These are phyloP conservation scores for Chelon auratus DNA, from an alignment of 2,797 vertebrate species.

Conservation along the genomic window DNA sequence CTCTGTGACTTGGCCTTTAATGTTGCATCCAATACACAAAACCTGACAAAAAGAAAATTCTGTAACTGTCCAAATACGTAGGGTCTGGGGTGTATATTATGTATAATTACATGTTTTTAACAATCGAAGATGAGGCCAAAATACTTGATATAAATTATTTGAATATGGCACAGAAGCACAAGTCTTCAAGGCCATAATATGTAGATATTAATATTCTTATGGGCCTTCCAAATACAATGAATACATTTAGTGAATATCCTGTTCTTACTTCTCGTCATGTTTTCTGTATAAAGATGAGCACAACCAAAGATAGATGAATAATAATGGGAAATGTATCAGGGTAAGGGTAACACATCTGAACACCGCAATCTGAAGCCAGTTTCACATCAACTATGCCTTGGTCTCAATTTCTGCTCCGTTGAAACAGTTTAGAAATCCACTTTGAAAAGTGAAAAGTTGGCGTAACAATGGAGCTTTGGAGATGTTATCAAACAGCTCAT, in stretches of 20 bases:
- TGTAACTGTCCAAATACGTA: background rate
- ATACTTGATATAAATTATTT: background rate
- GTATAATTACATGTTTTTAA: background rate
- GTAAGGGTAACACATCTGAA: background rate
- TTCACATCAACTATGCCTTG: background rate
- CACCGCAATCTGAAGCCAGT: background rate
- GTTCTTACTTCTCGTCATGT: background rate
- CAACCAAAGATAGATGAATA: background rate
- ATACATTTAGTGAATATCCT: background rate
- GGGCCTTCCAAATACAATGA: too few relatives aligned
- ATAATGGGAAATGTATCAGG: background rate
- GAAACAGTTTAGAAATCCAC: background rate
- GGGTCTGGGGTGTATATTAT: constrained; percentile 10
- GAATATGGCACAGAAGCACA: background rate
- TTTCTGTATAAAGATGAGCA: background rate
- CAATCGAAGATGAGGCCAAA: background rate
- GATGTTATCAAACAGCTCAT: background rate
- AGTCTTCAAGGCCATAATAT: background rate
- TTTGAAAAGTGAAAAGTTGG: background rate
- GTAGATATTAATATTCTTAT: too few relatives aligned
- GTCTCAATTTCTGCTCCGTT: background rate
- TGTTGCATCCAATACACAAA: constrained; percentile 1
- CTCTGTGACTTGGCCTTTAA: background rate
- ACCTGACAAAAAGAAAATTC: background rate
- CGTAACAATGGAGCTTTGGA: background rate